Conservation (phyloP, 2,113 vertebrate species). For the Lonchura striata region DNA sequence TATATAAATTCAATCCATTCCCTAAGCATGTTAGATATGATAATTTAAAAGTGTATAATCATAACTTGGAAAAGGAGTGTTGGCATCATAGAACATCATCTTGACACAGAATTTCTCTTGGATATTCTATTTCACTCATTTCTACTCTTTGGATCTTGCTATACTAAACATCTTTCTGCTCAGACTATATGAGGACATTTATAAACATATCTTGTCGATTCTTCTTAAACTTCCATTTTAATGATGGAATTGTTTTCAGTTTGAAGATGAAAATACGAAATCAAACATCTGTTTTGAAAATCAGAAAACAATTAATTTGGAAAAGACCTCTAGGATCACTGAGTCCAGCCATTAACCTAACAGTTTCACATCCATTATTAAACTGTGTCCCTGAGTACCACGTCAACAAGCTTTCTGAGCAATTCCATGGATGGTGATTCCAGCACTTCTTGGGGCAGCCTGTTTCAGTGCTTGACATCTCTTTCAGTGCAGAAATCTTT, state of each 20-base stretch:
- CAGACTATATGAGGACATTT: not conserved
- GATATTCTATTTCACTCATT: not conserved
- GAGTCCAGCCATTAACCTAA: not conserved
- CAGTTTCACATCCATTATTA: too few species aligned
- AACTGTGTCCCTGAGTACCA: not conserved
- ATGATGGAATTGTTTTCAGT: not conserved
- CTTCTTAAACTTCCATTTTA: not conserved
- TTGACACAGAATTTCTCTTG: not conserved
- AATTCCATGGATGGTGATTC: not conserved
- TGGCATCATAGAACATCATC: rapidly evolving
- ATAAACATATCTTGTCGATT: not conserved
- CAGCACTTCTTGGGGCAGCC: not conserved
- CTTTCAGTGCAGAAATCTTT: not conserved
- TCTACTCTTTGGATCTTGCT: not conserved
- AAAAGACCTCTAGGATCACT: not conserved
- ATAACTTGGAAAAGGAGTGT: not conserved
- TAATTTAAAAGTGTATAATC: not conserved
- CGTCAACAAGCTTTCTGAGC: not conserved
- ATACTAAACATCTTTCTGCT: not conserved
- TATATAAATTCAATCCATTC: not conserved
- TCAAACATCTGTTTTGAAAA: not conserved
- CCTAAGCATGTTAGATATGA: not conserved
- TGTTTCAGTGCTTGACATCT: not conserved
- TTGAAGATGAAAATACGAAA: not conserved
- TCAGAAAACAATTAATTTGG: not conserved